phyloP scores from a whole-genome alignment of 2,888 invertebrate species.

The Melanostoma mellinum region DNA sequence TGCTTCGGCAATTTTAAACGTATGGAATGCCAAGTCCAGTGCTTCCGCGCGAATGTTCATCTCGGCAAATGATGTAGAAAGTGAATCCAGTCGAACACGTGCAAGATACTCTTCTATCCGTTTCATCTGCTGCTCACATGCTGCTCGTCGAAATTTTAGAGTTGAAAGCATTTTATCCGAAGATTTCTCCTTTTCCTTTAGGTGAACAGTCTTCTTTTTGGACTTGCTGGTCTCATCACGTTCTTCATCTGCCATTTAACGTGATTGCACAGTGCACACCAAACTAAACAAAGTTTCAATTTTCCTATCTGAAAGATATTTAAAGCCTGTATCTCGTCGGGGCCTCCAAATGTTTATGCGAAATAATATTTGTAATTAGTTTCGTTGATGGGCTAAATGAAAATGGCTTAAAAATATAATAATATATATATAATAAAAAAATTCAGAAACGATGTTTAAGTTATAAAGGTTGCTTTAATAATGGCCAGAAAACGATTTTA shows the following conservation, averaged over 20 bases:
- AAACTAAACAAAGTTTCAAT: not conserved
- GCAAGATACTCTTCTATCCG: slow-evolving; percentile 24
- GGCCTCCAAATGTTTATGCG: slow-evolving; percentile 48
- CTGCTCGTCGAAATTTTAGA: slow-evolving; percentile 38
- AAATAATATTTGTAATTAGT: slow-evolving; percentile 12
- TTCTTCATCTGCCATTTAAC: slow-evolving; percentile 13
- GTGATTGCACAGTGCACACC: slow-evolving; percentile 24
- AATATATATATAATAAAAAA: too few species aligned
- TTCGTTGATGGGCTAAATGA: too few species aligned
- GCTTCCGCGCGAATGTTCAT: slow-evolving; percentile 47
- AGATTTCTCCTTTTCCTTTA: not conserved
- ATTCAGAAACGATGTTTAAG: too few species aligned
- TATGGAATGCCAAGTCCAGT: slow-evolving; percentile 35
- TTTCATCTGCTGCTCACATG: slow-evolving; percentile 43
- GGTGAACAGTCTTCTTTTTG: not conserved
- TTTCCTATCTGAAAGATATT: not conserved
- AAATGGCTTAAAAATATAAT: too few species aligned
- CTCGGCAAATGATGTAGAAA: slow-evolving; percentile 28
- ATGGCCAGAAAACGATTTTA: too few species aligned
- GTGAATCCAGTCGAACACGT: slow-evolving; percentile 2
- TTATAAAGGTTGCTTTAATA: too few species aligned
- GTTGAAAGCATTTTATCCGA: slow-evolving; percentile 5
- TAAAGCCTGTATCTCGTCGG: slow-evolving; percentile 44
- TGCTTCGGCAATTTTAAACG: slow-evolving; percentile 22
- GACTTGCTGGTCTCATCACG: not conserved